These are phyloP conservation scores for Platycnemis pennipes DNA, from an alignment of 2,888 invertebrate species.

Conservation along the genomic window DNA sequence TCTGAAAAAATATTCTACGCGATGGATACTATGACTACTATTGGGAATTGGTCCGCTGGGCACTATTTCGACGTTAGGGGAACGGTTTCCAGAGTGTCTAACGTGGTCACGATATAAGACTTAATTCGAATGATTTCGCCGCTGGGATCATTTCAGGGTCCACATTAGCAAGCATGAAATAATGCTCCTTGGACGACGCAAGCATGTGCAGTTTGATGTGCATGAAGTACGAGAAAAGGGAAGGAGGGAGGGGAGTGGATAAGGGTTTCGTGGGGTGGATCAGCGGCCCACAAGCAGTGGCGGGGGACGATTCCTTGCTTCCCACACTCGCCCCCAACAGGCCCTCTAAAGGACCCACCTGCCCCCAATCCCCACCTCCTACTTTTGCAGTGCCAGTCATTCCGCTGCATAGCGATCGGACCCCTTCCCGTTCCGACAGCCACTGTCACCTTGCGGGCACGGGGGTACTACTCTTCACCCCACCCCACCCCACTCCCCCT, in stretches of 20 bases:
- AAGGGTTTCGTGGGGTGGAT: neutral
- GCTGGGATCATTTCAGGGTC: neutral
- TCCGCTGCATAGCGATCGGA: neutral
- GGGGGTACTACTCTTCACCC: neutral
- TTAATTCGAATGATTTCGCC: no score
- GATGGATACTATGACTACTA: no score
- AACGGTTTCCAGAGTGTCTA: no score
- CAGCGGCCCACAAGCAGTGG: neutral
- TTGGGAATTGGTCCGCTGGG: no score
- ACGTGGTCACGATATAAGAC: no score
- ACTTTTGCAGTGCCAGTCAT: neutral
- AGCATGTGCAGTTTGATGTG: no score
- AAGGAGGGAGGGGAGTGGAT: neutral
- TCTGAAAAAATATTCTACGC: no score
- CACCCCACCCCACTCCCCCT: neutral
- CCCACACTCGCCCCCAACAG: neutral
- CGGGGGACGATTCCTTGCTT: neutral
- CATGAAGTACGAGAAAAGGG: neutral
- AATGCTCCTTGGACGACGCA: neutral
- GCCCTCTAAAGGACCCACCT: neutral
- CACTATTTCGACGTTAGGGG: no score
- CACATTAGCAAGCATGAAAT: neutral
- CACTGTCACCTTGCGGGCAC: neutral
- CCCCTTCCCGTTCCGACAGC: neutral
- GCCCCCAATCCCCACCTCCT: neutral